phyloP scores from a whole-genome alignment of 2,888 invertebrate species.

The Xestia c-nigrum region DNA sequence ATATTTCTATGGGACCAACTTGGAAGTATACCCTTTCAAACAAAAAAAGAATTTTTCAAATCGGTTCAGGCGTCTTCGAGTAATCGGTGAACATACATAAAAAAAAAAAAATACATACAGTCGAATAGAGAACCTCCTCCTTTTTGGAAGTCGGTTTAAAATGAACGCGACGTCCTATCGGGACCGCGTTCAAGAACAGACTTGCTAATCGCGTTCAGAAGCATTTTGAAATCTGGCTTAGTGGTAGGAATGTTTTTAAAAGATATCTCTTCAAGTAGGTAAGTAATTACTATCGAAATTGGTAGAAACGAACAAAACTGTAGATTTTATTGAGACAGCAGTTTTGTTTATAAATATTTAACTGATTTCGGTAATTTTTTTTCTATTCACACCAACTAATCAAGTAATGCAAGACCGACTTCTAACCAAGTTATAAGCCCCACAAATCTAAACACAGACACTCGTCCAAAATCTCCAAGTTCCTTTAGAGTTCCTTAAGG shows the following conservation, averaged over 20 bases:
- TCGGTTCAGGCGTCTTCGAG: no score
- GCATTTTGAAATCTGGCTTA: not conserved
- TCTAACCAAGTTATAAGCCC: not conserved
- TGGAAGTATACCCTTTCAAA: no score
- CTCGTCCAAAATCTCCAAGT: slow-evolving; percentile 1
- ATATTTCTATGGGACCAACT: no score
- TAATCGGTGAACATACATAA: no score
- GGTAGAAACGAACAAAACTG: not conserved
- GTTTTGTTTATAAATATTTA: not conserved
- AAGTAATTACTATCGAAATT: not conserved
- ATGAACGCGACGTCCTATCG: not conserved
- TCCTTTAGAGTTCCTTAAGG: slow-evolving; percentile 24
- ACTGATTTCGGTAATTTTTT: not conserved
- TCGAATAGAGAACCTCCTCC: no score
- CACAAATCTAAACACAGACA: slow-evolving; percentile 8
- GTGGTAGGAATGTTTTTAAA: not conserved
- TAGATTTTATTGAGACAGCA: not conserved
- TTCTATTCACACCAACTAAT: not conserved
- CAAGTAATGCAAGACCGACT: not conserved
- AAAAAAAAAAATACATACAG: no score
- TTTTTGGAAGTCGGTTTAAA: no score
- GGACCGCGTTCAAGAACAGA: not conserved
- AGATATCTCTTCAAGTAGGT: not conserved
- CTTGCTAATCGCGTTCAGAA: not conserved
- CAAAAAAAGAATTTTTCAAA: no score